phyloP scores from a whole-genome alignment of 2,113 vertebrate species.

The Amazona vittata region DNA sequence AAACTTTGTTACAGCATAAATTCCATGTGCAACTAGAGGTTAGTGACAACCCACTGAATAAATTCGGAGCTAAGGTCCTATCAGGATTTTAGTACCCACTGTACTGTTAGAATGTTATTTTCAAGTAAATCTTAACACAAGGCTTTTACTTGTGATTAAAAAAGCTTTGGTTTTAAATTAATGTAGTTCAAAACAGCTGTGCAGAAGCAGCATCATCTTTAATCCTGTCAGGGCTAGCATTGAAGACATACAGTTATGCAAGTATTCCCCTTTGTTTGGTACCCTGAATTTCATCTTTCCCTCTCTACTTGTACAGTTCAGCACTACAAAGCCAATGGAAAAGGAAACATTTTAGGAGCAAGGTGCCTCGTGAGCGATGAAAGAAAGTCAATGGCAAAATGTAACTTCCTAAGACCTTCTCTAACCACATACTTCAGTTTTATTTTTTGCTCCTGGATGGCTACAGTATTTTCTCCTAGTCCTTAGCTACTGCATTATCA shows the following conservation, averaged over 20 bases:
- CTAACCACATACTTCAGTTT: neutral
- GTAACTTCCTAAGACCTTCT: neutral
- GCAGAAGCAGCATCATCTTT: neutral
- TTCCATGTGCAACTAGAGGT: neutral
- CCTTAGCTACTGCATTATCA: neutral
- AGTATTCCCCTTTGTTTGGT: neutral
- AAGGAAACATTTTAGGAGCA: neutral
- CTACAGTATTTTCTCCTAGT: neutral
- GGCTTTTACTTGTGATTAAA: neutral
- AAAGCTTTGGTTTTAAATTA: neutral
- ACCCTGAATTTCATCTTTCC: neutral
- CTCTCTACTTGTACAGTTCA: neutral
- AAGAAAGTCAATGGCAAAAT: neutral
- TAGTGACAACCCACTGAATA: neutral
- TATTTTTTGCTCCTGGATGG: neutral
- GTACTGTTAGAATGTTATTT: neutral
- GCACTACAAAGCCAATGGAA: neutral
- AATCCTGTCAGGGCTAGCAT: neutral
- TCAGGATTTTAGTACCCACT: neutral
- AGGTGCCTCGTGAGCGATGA: neutral
- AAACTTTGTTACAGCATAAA: neutral
- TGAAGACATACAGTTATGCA: neutral
- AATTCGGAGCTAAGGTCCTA: neutral
- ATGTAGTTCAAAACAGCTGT: neutral
- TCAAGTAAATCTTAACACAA: neutral